These are phyloP conservation scores for Rhadina sibilatrix DNA, from an alignment of 2,113 vertebrate species.

Conservation along the genomic window DNA sequence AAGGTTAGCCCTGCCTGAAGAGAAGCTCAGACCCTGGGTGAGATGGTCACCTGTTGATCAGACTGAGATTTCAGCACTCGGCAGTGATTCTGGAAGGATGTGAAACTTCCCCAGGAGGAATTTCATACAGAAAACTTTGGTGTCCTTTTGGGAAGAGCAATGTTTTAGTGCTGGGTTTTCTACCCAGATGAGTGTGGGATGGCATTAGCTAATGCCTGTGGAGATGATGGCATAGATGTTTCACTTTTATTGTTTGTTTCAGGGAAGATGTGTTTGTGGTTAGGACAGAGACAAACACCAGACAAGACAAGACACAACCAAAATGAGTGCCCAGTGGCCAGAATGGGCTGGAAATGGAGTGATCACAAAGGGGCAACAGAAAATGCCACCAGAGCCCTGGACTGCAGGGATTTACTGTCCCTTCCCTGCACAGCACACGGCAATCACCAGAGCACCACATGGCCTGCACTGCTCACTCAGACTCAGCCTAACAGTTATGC, in stretches of 20 bases:
- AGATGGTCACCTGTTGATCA: background rate
- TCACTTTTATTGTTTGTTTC: background rate
- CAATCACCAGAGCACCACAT: accelerated
- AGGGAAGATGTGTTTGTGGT: background rate
- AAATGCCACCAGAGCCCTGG: background rate
- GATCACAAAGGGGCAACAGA: background rate
- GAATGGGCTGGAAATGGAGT: background rate
- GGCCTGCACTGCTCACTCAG: background rate
- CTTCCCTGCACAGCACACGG: background rate
- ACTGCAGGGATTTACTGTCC: background rate
- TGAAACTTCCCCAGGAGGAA: background rate
- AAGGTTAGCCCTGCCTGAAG: background rate
- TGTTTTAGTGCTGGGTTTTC: background rate
- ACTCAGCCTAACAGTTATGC: background rate
- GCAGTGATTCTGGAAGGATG: background rate
- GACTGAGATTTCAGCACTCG: background rate
- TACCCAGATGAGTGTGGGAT: background rate
- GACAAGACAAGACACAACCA: background rate
- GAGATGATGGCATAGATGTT: background rate
- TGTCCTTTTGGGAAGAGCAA: background rate
- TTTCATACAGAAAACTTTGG: background rate
- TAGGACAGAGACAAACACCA: background rate
- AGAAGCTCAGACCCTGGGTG: background rate
- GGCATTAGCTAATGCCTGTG: background rate
- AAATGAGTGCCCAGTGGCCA: background rate